A percentile compares a stretch with the other conserved stretches of the same genome.
Evolutionary conservation across 2,888 invertebrate genomes (phyloP).

Genomic region (Drosophila neotestacea): DNA sequence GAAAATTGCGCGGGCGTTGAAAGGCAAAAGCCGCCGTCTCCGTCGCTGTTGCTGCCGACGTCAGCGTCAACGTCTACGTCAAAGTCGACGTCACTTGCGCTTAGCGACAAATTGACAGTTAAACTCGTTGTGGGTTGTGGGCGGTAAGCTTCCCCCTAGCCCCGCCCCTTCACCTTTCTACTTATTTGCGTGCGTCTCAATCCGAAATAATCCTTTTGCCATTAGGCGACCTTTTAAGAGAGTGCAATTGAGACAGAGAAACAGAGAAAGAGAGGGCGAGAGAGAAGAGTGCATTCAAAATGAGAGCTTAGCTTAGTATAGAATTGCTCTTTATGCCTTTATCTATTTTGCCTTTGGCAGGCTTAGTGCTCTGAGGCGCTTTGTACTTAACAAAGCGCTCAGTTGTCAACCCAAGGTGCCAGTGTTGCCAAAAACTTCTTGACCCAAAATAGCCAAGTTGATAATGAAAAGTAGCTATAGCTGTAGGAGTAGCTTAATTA

Average conservation of each 20-base stretch:
- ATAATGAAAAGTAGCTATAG: too few relatives aligned
- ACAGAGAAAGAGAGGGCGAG: not conserved
- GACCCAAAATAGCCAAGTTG: too few relatives aligned
- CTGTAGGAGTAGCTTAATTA: too few relatives aligned
- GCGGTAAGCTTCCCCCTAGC: constrained; percentile 29
- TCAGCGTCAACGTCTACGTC: constrained; percentile 8
- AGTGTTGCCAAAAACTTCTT: not conserved
- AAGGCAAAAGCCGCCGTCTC: constrained; percentile 39
- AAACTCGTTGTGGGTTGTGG: constrained; percentile 20
- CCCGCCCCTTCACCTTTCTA: not conserved
- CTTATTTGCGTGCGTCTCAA: constrained; percentile 38
- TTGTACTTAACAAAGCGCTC: constrained; percentile 44
- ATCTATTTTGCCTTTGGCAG: constrained; percentile 45
- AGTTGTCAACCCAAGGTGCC: constrained; percentile 1
- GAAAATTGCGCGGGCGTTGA: constrained; percentile 71
- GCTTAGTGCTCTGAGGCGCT: constrained; percentile 34
- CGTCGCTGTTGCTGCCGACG: constrained; percentile 19
- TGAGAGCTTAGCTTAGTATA: constrained; percentile 11
- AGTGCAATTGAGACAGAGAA: not conserved
- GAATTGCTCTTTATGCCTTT: constrained; percentile 20
- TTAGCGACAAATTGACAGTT: constrained; percentile 18
- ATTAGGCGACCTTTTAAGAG: constrained; percentile 17
- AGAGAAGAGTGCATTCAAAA: not conserved
- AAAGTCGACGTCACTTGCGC: constrained; percentile 14
- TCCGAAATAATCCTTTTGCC: constrained; percentile 54